Conservation (phyloP, 2,797 vertebrate genomes). For the Cheirogaleus major region DNA sequence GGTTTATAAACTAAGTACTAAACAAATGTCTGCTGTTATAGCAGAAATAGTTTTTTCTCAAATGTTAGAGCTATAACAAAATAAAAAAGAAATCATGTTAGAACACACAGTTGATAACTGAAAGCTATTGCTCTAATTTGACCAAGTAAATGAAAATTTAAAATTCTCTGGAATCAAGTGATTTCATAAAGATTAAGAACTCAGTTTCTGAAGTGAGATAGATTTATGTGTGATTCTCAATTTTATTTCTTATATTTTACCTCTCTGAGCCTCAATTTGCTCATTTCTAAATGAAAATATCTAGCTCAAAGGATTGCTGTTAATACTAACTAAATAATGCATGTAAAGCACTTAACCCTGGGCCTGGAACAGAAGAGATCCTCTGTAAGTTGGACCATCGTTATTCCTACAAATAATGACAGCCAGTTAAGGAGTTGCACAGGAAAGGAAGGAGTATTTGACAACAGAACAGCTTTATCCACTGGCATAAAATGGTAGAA, state of each 20-base stretch:
- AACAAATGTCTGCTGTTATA: neutral
- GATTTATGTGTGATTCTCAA: neutral
- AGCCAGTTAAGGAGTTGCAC: neutral
- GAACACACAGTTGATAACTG: neutral
- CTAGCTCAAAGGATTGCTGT: neutral
- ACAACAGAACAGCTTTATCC: neutral
- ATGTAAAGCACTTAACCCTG: neutral
- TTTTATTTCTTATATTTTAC: neutral
- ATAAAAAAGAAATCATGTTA: neutral
- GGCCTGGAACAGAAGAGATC: neutral
- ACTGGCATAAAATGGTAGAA: neutral
- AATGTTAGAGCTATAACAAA: neutral
- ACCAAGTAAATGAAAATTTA: neutral
- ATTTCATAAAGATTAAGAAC: conserved; percentile 18
- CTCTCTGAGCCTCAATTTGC: neutral
- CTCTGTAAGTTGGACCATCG: no score
- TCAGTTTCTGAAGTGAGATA: neutral
- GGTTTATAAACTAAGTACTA: neutral
- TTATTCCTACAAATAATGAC: neutral
- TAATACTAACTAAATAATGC: neutral
- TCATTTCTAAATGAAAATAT: neutral
- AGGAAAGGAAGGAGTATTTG: neutral
- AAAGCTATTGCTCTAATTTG: conserved; percentile 6
- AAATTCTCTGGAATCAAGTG: neutral
- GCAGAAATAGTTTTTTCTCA: neutral